Percentiles rank a stretch among this genome's conserved stretches.
phyloP scores from a whole-genome alignment of 2,888 invertebrate genomes.

The Lithodes maja region DNA sequence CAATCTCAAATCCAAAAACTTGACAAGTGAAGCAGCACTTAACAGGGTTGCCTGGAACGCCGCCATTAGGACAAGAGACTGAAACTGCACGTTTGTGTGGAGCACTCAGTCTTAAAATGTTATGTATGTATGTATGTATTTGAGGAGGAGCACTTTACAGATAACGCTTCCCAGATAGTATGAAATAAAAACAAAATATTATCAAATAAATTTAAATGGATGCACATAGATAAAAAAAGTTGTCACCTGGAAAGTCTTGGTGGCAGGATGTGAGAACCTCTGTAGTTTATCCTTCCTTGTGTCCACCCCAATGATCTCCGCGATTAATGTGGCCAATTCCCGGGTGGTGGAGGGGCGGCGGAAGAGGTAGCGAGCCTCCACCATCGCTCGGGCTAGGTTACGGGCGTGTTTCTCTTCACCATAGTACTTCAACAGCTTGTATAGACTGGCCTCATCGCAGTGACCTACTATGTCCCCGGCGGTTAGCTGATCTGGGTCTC shows the following conservation, averaged over 20 bases:
- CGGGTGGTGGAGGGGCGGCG: slow-evolving; percentile 40
- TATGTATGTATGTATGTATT: too few species aligned
- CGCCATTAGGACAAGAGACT: too few species aligned
- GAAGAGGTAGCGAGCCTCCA: slow-evolving; percentile 85
- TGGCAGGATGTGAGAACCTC: slow-evolving; percentile 86
- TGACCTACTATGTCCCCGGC: slow-evolving; percentile 91
- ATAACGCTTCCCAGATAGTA: too few species aligned
- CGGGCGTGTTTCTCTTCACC: slow-evolving; percentile 93
- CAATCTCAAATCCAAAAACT: too few species aligned
- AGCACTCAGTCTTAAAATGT: too few species aligned
- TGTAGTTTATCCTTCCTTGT: slow-evolving; percentile 83
- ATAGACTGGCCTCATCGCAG: slow-evolving; percentile 85
- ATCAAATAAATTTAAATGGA: too few species aligned
- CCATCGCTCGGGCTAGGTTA: slow-evolving; percentile 89
- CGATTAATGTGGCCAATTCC: slow-evolving; percentile 50
- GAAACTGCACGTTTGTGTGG: too few species aligned
- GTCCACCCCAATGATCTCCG: slow-evolving; percentile 72
- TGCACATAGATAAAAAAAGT: too few species aligned
- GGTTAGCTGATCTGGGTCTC: slow-evolving; percentile 77
- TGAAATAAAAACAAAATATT: too few species aligned
- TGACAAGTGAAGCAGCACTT: too few species aligned
- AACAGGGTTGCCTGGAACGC: too few species aligned
- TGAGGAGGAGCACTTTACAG: too few species aligned
- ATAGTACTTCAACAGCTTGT: slow-evolving; percentile 89
- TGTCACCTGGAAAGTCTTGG: slow-evolving; percentile 83